Evolutionary conservation across 2,113 vertebrate species (phyloP).

Genomic region (Telmatochromis sp.): DNA sequence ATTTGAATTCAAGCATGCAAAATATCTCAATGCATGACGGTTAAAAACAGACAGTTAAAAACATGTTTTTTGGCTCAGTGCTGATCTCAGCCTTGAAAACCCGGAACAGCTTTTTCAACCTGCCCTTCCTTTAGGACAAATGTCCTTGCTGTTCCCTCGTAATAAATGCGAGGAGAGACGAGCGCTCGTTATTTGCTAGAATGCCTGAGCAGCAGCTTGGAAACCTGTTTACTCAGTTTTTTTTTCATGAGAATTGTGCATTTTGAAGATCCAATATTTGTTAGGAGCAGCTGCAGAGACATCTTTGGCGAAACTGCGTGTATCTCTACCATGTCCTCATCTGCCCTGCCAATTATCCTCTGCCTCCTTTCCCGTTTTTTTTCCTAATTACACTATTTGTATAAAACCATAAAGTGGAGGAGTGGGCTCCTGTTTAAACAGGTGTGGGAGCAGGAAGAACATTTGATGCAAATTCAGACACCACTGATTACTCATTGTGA

Average conservation of each 20-base stretch:
- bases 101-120: neutral
- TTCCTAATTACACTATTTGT: conserved; percentile 32
- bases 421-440: conserved; percentile 19
- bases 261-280: neutral
- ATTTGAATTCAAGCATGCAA: neutral
- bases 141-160: neutral
- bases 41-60: neutral
- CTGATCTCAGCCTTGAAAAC: neutral
- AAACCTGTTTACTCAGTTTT: conserved; percentile 8
- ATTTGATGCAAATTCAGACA: conserved; percentile 60
- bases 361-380: neutral
- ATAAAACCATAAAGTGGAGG: conserved; percentile 1
- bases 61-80: neutral
- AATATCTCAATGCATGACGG: neutral
- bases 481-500: conserved; percentile 24
- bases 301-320: neutral
- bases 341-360: neutral
- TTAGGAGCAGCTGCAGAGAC: neutral
- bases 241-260: neutral
- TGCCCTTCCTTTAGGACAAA: neutral
- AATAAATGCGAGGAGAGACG: neutral
- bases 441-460: conserved; percentile 22
- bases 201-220: neutral
- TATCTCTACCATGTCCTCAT: neutral
- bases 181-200: conserved; percentile 8